Evolutionary conservation across 2,888 invertebrate genomes (phyloP).

Genomic region (Harpagoxenus sublaevis): DNA sequence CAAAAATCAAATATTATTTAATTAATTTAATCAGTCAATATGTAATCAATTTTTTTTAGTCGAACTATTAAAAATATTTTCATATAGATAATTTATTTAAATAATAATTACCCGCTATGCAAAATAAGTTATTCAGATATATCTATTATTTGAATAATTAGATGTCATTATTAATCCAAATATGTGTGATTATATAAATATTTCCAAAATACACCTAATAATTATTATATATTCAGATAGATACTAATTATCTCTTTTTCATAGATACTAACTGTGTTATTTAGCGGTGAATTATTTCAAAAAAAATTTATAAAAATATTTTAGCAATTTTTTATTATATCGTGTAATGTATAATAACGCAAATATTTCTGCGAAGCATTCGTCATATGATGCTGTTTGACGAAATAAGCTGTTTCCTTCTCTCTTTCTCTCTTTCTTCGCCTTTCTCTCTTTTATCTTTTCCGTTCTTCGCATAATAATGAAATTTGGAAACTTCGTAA

Average conservation of each 20-base stretch:
- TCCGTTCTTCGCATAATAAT: slow-evolving; percentile 22
- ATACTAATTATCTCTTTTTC: background rate
- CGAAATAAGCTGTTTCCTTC: background rate
- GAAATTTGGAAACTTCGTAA: slow-evolving; percentile 53
- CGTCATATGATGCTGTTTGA: background rate
- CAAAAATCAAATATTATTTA: background rate
- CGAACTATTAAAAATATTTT: background rate
- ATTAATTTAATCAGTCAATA: background rate
- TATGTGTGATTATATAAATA: background rate
- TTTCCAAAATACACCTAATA: background rate
- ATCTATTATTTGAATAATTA: background rate
- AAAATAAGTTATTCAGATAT: background rate
- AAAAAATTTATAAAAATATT: slow-evolving; percentile 6
- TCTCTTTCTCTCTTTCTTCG: background rate
- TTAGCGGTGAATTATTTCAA: background rate
- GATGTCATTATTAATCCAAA: background rate
- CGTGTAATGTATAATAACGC: background rate
- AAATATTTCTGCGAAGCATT: background rate
- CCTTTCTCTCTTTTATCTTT: background rate
- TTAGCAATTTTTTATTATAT: background rate
- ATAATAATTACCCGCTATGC: background rate
- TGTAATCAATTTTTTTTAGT: background rate
- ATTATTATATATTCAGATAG: background rate
- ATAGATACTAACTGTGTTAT: background rate
- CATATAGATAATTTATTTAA: background rate